Evolutionary conservation across 2,888 invertebrate genomes (phyloP).

Genomic region (Isotomurus palustris): DNA sequence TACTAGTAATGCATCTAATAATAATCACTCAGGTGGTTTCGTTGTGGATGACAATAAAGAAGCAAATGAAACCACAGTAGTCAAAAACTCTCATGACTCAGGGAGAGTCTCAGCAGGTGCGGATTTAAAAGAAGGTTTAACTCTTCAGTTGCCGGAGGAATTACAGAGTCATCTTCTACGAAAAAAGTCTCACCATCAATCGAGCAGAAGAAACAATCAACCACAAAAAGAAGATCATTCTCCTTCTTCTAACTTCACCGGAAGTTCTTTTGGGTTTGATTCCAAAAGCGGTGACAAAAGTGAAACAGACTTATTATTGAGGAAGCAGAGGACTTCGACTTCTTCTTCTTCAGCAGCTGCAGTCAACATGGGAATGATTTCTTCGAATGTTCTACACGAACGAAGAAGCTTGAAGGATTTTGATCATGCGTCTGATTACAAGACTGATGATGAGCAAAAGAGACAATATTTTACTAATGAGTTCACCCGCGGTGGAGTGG

Average conservation of each 20-base stretch:
- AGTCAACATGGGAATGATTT: no score
- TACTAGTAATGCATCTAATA: neutral
- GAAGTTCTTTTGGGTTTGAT: slow-evolving; percentile 36
- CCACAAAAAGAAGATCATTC: neutral
- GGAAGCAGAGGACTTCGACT: no score
- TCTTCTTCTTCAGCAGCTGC: neutral
- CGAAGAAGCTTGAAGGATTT: no score
- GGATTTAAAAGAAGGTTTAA: neutral
- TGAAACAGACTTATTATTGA: slow-evolving; percentile 16
- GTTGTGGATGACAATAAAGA: neutral
- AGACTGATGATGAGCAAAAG: no score
- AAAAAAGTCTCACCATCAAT: neutral
- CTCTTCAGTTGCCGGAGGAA: neutral
- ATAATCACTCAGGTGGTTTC: neutral
- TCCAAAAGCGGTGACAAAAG: slow-evolving; percentile 20
- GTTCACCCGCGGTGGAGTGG: no score
- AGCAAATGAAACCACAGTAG: slow-evolving; percentile 3
- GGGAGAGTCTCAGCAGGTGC: slow-evolving; percentile 7
- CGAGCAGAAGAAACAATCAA: neutral
- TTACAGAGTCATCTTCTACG: neutral
- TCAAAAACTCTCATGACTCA: slow-evolving; percentile 11
- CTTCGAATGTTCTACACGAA: no score
- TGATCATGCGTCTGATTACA: neutral
- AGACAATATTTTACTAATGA: no score
- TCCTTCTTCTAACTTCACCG: slow-evolving; percentile 14